These are phyloP conservation scores for Propithecus deckenii DNA, from an alignment of 2,797 vertebrate species.

Conservation along the genomic window DNA sequence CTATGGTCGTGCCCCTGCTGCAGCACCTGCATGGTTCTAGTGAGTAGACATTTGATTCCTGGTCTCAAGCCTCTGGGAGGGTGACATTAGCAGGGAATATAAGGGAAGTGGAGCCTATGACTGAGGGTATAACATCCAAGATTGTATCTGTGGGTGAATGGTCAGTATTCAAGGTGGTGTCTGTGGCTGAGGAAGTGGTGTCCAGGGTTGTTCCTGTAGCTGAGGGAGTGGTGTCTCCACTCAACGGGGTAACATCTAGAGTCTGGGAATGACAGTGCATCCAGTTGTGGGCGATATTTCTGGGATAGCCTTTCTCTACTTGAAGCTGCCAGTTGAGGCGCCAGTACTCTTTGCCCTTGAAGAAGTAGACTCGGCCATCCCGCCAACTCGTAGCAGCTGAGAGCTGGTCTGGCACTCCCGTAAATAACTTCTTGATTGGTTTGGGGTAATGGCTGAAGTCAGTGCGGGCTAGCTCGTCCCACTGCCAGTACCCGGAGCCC, in stretches of 20 bases:
- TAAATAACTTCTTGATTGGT: slow-evolving; percentile 88
- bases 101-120: neutral
- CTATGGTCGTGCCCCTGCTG: neutral
- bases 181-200: neutral
- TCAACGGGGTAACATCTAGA: neutral
- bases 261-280: slow-evolving; percentile 86
- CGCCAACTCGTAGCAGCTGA: slow-evolving; percentile 92
- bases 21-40: neutral
- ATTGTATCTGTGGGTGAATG: neutral
- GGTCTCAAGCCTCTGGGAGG: neutral
- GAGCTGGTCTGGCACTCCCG: slow-evolving; percentile 84
- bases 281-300: slow-evolving; percentile 88
- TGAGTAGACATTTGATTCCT: neutral
- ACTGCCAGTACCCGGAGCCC: slow-evolving; percentile 92
- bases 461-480: slow-evolving; percentile 89
- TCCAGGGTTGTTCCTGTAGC: neutral
- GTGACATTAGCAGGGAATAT: neutral
- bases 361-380: slow-evolving; percentile 91
- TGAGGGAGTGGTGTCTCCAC: neutral
- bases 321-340: slow-evolving; percentile 87
- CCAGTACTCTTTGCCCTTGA: slow-evolving; percentile 92
- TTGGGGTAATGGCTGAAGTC: slow-evolving; percentile 87
- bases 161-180: neutral
- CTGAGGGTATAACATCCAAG: neutral
- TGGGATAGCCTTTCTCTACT: slow-evolving; percentile 89